phyloP scores from a whole-genome alignment of 2,888 invertebrate species.

The Sabatieria punctata region DNA sequence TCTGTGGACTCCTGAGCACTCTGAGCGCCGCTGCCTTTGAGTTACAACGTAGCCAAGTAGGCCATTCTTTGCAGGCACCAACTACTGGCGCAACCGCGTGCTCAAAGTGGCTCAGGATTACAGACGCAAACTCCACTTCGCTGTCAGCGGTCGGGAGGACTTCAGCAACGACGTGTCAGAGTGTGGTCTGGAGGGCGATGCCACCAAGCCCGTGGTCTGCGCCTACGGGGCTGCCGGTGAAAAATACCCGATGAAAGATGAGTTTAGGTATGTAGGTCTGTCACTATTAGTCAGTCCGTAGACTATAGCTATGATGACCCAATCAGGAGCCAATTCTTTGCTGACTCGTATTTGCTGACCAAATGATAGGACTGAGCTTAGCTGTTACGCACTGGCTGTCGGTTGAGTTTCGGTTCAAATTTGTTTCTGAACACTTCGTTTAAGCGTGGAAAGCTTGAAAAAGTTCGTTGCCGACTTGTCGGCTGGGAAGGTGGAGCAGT shows the following conservation, averaged over 20 bases:
- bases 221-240: slow-evolving; percentile 63
- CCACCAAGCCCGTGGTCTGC: slow-evolving; percentile 72
- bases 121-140: slow-evolving; percentile 50
- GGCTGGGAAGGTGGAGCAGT: slow-evolving; percentile 65
- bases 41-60: slow-evolving; percentile 7
- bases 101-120: slow-evolving; percentile 30
- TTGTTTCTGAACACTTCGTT: slow-evolving; percentile 4
- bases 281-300: neutral
- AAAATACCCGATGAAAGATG: slow-evolving; percentile 72
- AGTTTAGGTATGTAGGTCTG: slow-evolving; percentile 54
- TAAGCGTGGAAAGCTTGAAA: slow-evolving; percentile 61
- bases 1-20: too few species aligned
- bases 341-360: neutral
- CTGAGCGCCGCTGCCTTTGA: neutral
- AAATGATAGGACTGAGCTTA: slow-evolving; percentile 6
- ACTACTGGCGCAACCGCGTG: slow-evolving; percentile 83
- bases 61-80: slow-evolving; percentile 57
- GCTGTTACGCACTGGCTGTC: neutral
- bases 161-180: slow-evolving; percentile 86
- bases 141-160: slow-evolving; percentile 75
- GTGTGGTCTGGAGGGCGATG: slow-evolving; percentile 68
- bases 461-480: slow-evolving; percentile 65
- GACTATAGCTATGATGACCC: neutral
- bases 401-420: neutral
- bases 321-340: neutral